Evolutionary conservation across 2,888 invertebrate species (phyloP), one percentile per base, ranked within the genome.

Genomic region (Clivina fossor): DNA sequence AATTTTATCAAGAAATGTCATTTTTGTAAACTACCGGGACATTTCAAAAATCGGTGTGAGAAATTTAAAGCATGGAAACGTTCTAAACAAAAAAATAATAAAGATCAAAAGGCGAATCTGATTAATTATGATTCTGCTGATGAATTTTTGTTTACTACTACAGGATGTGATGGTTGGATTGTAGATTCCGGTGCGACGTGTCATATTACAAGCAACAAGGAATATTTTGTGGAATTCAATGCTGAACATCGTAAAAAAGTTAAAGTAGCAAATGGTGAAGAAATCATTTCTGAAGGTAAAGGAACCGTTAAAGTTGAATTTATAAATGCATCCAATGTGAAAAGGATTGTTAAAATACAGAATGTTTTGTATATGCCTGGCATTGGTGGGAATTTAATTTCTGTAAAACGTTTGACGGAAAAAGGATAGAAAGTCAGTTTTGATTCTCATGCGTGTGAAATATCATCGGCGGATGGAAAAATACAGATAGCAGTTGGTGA

Each of bases 111-210:
- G n/a, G n/a, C n/a, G n/a, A n/a, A n/a, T n/a, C n/a, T n/a, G n/a
- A n/a, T n/a, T n/a, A n/a, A n/a, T n/a, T n/a, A n/a, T n/a, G n/a
- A n/a, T n/a, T n/a, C n/a, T n/a, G n/a, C n/a, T n/a, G n/a, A n/a
- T n/a, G n/a, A n/a, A n/a, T n/a, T n/a, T n/a, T n/a, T n/a, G n/a
- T n/a, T n/a, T n/a, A n/a, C n/a, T n/a, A n/a, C n/a, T n/a, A n/a
- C n/a, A n/a, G n/a, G n/a, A n/a, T n/a, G n/a, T n/a, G 9, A 3
- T 3, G 9, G 13, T 4, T 37, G 37, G 37, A 16, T 15, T 37
- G 37, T 37, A 3, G 37, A 37, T 37, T 37, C 37, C 3, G 37
- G 37, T 5, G 37, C 37, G 18, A 16, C 37, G 15, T 15, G 16
- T 16, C 37, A 37, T 37, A 37, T 37, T n/a, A 20, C 20, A n/a